Conservation (phyloP, 2,113 vertebrate species). For the Notothenia rossii region DNA sequence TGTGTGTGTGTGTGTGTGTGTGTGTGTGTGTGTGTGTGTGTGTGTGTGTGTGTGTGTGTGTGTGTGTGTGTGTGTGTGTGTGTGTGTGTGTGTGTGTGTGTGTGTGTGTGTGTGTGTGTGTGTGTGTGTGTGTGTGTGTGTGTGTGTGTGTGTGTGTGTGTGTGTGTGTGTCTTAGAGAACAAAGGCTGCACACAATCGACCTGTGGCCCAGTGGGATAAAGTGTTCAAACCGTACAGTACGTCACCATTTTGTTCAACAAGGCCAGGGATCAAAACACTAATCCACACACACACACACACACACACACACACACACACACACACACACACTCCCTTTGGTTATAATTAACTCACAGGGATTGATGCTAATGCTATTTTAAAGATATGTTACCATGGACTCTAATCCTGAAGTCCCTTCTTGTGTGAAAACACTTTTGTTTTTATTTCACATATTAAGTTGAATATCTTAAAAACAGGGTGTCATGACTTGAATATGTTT, state of each 20-base stretch:
- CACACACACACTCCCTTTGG: neutral
- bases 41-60: too few relatives aligned
- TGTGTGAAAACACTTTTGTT: too few relatives aligned
- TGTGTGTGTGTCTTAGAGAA: constrained; percentile 41
- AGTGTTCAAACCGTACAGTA: constrained; percentile 61
- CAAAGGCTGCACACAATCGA: constrained; percentile 50
- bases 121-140: too few relatives aligned
- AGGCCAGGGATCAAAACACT: constrained; percentile 88
- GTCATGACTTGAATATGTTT: too few relatives aligned
- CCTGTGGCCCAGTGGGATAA: constrained; percentile 57
- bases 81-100: too few relatives aligned
- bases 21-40: neutral
- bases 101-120: too few relatives aligned
- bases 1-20: neutral
- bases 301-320: too few relatives aligned
- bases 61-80: too few relatives aligned
- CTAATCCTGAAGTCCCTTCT: constrained; percentile 50
- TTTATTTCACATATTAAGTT: too few relatives aligned
- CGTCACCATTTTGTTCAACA: constrained; percentile 67
- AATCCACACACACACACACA: constrained; percentile 81
- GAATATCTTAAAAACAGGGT: too few relatives aligned
- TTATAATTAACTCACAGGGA: constrained; percentile 71
- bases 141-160: constrained; percentile 27
- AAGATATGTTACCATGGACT: constrained; percentile 58
- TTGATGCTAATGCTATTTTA: constrained; percentile 62